Percentiles rank a stretch among this genome's conserved stretches.
Conservation (phyloP, 2,797 vertebrate species). For the Gallinago solitaria region DNA sequence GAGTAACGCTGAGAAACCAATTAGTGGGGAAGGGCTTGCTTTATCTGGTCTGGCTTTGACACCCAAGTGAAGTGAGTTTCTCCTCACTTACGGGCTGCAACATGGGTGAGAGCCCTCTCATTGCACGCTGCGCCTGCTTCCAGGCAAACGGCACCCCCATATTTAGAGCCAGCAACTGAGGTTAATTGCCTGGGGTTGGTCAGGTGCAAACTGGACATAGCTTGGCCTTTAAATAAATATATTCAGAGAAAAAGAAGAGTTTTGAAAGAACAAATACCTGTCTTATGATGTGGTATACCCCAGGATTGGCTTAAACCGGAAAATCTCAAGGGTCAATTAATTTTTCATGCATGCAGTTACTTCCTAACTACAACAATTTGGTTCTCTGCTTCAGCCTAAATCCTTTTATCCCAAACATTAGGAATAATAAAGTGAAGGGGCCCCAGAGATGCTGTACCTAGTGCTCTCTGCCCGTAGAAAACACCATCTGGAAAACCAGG, state of each 20-base stretch:
- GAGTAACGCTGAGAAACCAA: conserved; percentile 24
- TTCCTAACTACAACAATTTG: background rate
- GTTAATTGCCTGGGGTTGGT: background rate
- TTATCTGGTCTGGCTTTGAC: conserved; percentile 39
- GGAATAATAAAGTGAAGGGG: background rate
- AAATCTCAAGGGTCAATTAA: background rate
- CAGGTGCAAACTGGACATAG: background rate
- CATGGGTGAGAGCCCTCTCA: background rate
- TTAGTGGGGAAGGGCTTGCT: conserved; percentile 9
- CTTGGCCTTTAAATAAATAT: background rate
- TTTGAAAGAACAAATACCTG: background rate
- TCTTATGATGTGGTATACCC: background rate
- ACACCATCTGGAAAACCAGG: background rate
- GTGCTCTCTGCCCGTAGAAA: background rate
- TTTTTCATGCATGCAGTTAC: background rate
- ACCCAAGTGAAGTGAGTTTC: background rate
- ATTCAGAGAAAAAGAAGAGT: background rate
- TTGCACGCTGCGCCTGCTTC: rapidly evolving
- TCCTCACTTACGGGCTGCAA: background rate
- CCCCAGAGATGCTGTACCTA: background rate
- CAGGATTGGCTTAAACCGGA: background rate
- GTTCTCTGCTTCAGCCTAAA: background rate
- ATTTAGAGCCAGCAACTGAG: background rate
- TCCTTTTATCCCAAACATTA: background rate
- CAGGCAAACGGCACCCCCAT: background rate